Evolutionary conservation across 1,140 invertebrate species (phyloP), one percentile per base, ranked within the genome.

Genomic region (Leptopilina clavipes): DNA sequence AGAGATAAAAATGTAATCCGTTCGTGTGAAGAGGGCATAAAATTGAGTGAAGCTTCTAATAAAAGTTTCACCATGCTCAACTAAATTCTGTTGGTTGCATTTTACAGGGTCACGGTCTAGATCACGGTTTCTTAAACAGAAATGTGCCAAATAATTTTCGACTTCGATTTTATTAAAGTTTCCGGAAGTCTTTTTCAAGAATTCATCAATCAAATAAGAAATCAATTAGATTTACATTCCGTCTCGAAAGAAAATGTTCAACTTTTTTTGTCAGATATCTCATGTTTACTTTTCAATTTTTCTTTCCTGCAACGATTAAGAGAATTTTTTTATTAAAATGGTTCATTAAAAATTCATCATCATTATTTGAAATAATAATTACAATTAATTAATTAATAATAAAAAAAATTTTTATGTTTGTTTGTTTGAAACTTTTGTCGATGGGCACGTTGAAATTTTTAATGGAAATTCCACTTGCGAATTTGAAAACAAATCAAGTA

Each of bases 1-100:
- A 17, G 14, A 40, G 8, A 40, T 40, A 40, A 52, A 52, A 17
- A 65, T 71, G 65, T 52, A 70, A 76, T 76, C 70, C 19, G 43
- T 82, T 82, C 81, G 78, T 82, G 81, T 59, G 73, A 73, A 78
- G 52, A 48, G 48, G 44, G 77, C 76, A 75, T 82, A 79, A 82
- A 79, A 77, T 25, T 72, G 25, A 72, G 65, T 59, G 19, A 76
- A 79, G 72, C 71, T 74, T 74, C 72, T 59, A 70, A 79, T 76
- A 74, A 70, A 31, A 77, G 73, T 76, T 72, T 65, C 40, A 70
- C 37, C 65, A 74, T 71, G 48, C 77, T 79, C 77, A 80, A 79
- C 74, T 52, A 52, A 40, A 17, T 17, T 52, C 76, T 44, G 43
- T 72, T 72, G 74, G 70, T 77, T 40, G 48, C 74, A 75, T 52